phyloP scores from a whole-genome alignment of 2,113 vertebrate genomes.

The Haemorhous mexicanus region DNA sequence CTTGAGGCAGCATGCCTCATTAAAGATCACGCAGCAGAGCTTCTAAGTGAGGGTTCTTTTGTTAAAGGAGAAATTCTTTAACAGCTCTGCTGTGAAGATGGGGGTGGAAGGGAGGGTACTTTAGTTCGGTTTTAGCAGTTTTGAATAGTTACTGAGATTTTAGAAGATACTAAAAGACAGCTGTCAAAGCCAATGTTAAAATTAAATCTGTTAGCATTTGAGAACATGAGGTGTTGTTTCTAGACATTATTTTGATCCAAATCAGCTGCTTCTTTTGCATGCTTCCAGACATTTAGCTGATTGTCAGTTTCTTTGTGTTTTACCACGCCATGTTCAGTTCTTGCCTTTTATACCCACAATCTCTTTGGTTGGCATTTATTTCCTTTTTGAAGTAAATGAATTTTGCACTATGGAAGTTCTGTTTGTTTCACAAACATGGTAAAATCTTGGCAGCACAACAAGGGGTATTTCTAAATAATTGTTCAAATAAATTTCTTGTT shows the following conservation, averaged over 20 bases:
- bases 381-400: neutral
- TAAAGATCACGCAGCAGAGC: neutral
- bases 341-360: neutral
- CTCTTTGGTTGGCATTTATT: neutral
- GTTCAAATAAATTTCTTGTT: neutral
- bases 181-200: neutral
- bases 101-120: neutral
- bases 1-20: neutral
- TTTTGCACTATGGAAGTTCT: neutral
- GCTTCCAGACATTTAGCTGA: neutral
- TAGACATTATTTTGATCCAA: constrained; percentile 14
- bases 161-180: neutral
- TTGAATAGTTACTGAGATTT: neutral
- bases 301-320: constrained; percentile 5
- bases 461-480: neutral
- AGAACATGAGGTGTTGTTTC: neutral
- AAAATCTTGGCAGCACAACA: neutral
- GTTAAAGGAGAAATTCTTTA: neutral
- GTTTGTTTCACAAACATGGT: neutral
- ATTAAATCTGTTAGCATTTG: neutral
- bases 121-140: neutral
- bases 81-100: neutral
- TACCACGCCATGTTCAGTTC: accelerated
- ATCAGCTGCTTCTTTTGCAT: constrained; percentile 3
- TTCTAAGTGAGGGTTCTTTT: neutral